Evolutionary conservation across 2,113 vertebrate species (phyloP), one percentile per base, ranked within the genome.

Genomic region (Petaurus breviceps): DNA sequence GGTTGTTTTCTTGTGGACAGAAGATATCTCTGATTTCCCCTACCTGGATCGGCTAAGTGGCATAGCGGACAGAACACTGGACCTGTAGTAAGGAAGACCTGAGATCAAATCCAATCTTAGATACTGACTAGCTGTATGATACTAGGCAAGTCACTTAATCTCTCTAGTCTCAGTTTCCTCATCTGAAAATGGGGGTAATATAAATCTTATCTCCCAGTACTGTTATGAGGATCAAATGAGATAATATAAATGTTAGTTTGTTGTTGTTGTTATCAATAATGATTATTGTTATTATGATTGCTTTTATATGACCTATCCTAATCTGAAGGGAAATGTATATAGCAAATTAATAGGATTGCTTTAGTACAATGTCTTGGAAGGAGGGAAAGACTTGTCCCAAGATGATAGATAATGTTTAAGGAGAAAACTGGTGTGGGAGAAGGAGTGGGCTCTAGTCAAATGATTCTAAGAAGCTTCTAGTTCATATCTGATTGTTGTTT

Each of bases 271-370:
- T 49, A 49, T 3, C 26, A 55, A 26, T 55, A 55, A 55, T 55
- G 8, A 55, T 26, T 55, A 26, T 68, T 68, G 12, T 37, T 68
- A 68, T 68, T 61, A 61, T 31, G 31, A 19, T 68, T 68, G 14
- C 57, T 1, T 68, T 37, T 37, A 68, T 68, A 11, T 31, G 28
- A 37, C 28, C 90, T 90, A 43, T 53, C 93, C 95, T 92, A 89
- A 89, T 53, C 68, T 24, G 11, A 61, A 94, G 93, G 57, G 77
- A 93, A 93, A 94, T 10, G 49, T 50, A 51, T 52, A 93, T 92
- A 43, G 51, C 47, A 92, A 54, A 91, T 92, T 43, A 89, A 91
- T 55, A 77, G n/a, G 93, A 91, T 50, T 51, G 55, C 46, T 46
- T 54, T 52, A 28, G 77, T 90, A 53, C 14, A n/a, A 46, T 89